Percentiles rank a stretch among this genome's conserved stretches.
Evolutionary conservation across 1,140 invertebrate genomes (phyloP).

Genomic region (Drosophila santomea): DNA sequence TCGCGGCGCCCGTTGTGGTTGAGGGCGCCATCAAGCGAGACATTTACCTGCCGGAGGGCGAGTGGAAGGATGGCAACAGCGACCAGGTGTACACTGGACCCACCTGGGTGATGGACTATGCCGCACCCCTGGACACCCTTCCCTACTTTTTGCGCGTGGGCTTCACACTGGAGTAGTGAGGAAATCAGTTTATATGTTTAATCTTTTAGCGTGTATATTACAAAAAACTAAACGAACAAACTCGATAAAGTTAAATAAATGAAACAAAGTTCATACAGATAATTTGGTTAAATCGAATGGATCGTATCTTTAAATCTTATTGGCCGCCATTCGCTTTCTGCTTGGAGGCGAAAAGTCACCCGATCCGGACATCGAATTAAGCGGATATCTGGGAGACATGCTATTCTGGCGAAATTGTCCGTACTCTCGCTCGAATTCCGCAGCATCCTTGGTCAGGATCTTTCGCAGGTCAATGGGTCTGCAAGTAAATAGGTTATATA

Average conservation of each 20-base stretch:
- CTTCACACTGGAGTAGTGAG: constrained; percentile 34
- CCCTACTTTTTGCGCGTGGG: constrained; percentile 87
- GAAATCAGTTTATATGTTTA: not conserved
- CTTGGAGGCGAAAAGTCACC: constrained; percentile 20
- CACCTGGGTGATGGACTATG: constrained; percentile 88
- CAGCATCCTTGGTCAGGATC: constrained; percentile 51
- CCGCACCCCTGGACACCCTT: constrained; percentile 88
- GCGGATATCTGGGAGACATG: not conserved
- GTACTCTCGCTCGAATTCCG: constrained; percentile 58
- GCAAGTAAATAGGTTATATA: not conserved
- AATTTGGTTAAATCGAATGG: constrained; percentile 51
- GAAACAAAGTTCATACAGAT: constrained; percentile 21
- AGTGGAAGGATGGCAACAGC: constrained; percentile 88
- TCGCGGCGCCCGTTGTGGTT: constrained; percentile 93
- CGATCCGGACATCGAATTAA: not conserved
- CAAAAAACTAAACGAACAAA: constrained; percentile 19
- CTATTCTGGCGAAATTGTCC: constrained; percentile 28
- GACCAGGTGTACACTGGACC: constrained; percentile 86
- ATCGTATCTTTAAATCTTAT: constrained; percentile 2
- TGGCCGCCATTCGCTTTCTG: not conserved
- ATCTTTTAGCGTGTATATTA: not conserved
- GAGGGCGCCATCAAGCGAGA: constrained; percentile 88
- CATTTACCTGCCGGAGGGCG: constrained; percentile 91
- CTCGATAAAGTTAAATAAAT: constrained; percentile 13
- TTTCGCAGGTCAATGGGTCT: constrained; percentile 45